Percentiles rank a stretch among this genome's conserved stretches.
phyloP scores from a whole-genome alignment of 1,140 invertebrate species.

The Sipha flava region DNA sequence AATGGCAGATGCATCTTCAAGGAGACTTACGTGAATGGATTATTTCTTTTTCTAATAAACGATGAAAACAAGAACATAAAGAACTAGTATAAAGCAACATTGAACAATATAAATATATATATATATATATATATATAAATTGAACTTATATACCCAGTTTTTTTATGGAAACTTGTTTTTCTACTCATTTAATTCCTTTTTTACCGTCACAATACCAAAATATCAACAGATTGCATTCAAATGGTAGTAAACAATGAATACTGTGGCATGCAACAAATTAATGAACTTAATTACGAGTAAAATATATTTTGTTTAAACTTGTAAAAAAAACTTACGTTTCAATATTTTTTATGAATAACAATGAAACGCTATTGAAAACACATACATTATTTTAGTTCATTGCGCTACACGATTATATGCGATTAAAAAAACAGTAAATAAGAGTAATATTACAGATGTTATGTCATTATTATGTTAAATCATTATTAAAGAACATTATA shows the following conservation, averaged over 20 bases:
- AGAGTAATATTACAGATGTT: background rate
- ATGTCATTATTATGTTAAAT: background rate
- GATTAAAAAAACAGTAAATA: background rate
- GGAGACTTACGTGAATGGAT: slow-evolving; percentile 27
- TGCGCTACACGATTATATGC: background rate
- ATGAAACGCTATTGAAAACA: background rate
- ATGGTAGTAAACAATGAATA: background rate
- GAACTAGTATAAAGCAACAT: background rate
- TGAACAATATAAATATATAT: background rate
- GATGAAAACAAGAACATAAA: slow-evolving; percentile 21
- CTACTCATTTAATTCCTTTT: slow-evolving; percentile 9
- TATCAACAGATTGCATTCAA: slow-evolving; percentile 10
- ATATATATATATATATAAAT: too few species aligned
- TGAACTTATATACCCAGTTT: background rate
- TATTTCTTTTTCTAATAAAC: slow-evolving; percentile 16
- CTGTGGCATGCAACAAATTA: background rate
- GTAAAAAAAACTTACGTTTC: background rate
- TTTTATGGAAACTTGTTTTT: slow-evolving; percentile 11
- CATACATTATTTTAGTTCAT: background rate
- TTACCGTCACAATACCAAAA: background rate
- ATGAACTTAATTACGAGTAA: background rate
- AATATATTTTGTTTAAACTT: background rate
- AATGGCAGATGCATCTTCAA: slow-evolving; percentile 27
- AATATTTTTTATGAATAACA: background rate
- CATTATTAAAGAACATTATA: background rate